Conservation (phyloP, 1,140 invertebrate species). For the Orius laevigatus region DNA sequence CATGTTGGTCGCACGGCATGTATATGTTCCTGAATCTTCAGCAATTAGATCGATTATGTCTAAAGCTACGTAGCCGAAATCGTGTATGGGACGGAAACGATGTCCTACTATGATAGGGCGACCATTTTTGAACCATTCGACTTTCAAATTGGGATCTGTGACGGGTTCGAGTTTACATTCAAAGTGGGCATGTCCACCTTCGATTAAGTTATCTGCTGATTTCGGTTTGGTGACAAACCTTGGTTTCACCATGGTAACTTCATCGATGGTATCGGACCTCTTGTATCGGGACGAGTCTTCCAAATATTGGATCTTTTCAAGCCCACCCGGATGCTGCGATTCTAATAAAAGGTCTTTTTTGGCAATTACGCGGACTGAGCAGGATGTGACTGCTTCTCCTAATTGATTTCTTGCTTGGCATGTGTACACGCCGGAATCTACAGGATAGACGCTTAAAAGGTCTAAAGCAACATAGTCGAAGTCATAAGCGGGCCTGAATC, state of each 20-base stretch:
- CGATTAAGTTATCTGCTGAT: constrained; percentile 63
- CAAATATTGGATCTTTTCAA: constrained; percentile 80
- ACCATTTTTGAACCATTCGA: constrained; percentile 88
- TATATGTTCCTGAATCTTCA: constrained; percentile 88
- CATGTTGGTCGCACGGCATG: constrained; percentile 77
- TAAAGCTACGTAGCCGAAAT: constrained; percentile 87
- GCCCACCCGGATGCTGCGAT: constrained; percentile 67
- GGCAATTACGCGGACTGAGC: constrained; percentile 69
- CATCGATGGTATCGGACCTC: constrained; percentile 63
- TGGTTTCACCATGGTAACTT: constrained; percentile 64
- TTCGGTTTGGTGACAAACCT: constrained; percentile 74
- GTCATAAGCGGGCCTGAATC: constrained; percentile 90
- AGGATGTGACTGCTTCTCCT: constrained; percentile 87
- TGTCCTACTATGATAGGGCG: constrained; percentile 74
- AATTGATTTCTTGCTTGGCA: constrained; percentile 81
- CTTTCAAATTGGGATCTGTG: constrained; percentile 81
- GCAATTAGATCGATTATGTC: constrained; percentile 82
- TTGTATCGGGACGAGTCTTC: constrained; percentile 77
- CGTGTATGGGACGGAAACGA: constrained; percentile 84
- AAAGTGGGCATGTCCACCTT: constrained; percentile 90
- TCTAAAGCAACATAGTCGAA: constrained; percentile 96
- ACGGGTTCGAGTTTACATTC: constrained; percentile 95
- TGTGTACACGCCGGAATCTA: constrained; percentile 91
- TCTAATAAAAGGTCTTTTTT: constrained; percentile 74
- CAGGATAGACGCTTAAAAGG: constrained; percentile 86